Percentiles rank a stretch among this genome's conserved stretches.
phyloP scores from a whole-genome alignment of 2,113 vertebrate species.

The Pygathrix nemaeus region DNA sequence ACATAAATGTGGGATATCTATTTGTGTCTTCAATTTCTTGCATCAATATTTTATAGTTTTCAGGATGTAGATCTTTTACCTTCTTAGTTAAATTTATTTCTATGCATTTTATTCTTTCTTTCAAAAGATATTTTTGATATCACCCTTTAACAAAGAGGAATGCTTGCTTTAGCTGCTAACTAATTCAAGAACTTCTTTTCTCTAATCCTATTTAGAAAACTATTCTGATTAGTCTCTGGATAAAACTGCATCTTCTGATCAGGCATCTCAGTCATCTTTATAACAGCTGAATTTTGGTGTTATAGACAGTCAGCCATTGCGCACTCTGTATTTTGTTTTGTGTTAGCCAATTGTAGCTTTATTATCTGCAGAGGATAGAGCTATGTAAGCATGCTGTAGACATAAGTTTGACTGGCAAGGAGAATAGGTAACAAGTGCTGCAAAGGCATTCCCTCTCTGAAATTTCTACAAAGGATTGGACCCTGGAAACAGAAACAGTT shows the following conservation, averaged over 20 bases:
- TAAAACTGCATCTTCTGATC: neutral
- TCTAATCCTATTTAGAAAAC: neutral
- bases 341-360: neutral
- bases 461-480: neutral
- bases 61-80: neutral
- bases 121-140: neutral
- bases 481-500: neutral
- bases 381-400: neutral
- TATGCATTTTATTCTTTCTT: neutral
- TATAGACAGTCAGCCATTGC: neutral
- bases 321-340: neutral
- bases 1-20: neutral
- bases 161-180: neutral
- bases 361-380: neutral
- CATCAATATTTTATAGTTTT: neutral
- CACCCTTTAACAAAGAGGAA: neutral
- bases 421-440: neutral
- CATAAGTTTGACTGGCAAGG: neutral
- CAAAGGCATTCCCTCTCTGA: neutral
- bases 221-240: neutral
- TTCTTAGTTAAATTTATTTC: neutral
- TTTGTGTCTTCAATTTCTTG: neutral
- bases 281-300: neutral
- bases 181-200: neutral
- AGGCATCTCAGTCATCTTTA: neutral